A percentile compares a stretch with the other conserved stretches of the same genome.
These are phyloP conservation scores for Notarius lentiginosus DNA, from an alignment of 2,113 vertebrate genomes.

Conservation along the genomic window DNA sequence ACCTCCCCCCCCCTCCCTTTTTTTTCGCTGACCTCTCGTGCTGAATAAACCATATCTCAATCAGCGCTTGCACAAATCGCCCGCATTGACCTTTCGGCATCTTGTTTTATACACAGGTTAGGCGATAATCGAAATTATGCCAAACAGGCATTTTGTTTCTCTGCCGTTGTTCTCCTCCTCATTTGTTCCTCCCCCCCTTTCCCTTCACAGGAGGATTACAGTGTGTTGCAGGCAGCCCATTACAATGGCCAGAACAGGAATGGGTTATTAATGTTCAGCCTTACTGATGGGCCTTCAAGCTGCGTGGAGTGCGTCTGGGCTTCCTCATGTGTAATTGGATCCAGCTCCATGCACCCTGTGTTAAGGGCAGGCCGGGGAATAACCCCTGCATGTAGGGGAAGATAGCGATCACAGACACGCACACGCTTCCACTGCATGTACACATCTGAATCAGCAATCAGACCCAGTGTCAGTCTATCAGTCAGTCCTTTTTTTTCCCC, in stretches of 20 bases:
- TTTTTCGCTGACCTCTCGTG: slow-evolving; percentile 81
- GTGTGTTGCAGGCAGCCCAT: slow-evolving; percentile 88
- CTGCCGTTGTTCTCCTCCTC: neutral
- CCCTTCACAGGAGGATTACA: slow-evolving; percentile 78
- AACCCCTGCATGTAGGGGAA: slow-evolving; percentile 46
- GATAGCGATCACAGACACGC: slow-evolving; percentile 47
- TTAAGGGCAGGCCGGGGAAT: slow-evolving; percentile 50
- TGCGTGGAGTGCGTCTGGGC: slow-evolving; percentile 72
- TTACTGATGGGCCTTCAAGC: slow-evolving; percentile 86
- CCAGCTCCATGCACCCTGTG: slow-evolving; percentile 72
- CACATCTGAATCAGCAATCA: slow-evolving; percentile 46
- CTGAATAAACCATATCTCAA: slow-evolving; percentile 89
- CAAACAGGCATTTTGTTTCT: slow-evolving; percentile 33
- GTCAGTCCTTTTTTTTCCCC: slow-evolving; percentile 21
- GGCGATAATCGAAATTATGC: slow-evolving; percentile 78
- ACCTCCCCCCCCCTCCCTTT: slow-evolving; percentile 74
- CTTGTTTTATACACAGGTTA: slow-evolving; percentile 81
- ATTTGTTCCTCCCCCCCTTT: slow-evolving; percentile 39
- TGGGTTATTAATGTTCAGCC: slow-evolving; percentile 85
- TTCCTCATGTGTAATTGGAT: slow-evolving; percentile 85
- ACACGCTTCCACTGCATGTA: slow-evolving; percentile 14
- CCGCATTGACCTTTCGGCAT: slow-evolving; percentile 77
- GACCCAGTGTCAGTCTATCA: slow-evolving; percentile 44
- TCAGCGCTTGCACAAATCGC: slow-evolving; percentile 81
- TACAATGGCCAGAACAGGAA: slow-evolving; percentile 84